Base-by-base conservation (phyloP, 2,888 invertebrate genomes). In the Hesperia comma region DNA sequence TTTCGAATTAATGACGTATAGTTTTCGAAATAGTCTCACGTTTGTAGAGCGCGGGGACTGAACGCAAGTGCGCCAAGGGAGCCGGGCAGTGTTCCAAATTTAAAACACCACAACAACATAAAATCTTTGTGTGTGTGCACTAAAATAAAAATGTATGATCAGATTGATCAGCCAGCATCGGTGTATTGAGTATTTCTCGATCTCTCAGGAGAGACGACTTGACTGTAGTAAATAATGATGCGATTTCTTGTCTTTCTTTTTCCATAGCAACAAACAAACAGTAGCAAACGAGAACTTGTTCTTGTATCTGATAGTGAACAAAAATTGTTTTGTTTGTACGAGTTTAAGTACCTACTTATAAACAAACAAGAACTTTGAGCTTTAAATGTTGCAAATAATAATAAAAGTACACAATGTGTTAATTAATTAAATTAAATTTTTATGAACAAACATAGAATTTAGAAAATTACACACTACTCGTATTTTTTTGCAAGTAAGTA, bases 11-110 rank as follows among this genome's bases (percentile, higher is more conserved):
- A 73, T 64, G 69, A 77, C 73, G 77, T 77, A 73, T 79, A 77
- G 33, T 79, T 81, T 85, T 80, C 75, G 74, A 76, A 77, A 80
- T 81, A 83, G 78, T 80, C 79, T 74, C 76, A 77, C 78, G 80
- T 82, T 82, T 82, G 76, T 72, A 78, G 78, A 82, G 81, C 81
- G 75, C 75, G 75, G 75, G 77, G 77, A 88, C 86, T 85, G 85
- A 79, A 77, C 79, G 75, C 77, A 72, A 77, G 80, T 82, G 77
- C 83, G 86, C 83, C 81, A 80, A 84, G 77, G 83, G 75, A 77
- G 79, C 85, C 85, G 89, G 92, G 92, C 92, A 82, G 68, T 67
- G 88, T 79, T 90, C 92, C 92, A 92, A 91, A 87, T 82, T 85
- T 88, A 87, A 86, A 88, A 84, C 89, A 83, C 81, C 84, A 87